Percentiles rank a stretch among this genome's conserved stretches.
Evolutionary conservation across 2,888 invertebrate species (phyloP).

Genomic region (Cotesia congregata): DNA sequence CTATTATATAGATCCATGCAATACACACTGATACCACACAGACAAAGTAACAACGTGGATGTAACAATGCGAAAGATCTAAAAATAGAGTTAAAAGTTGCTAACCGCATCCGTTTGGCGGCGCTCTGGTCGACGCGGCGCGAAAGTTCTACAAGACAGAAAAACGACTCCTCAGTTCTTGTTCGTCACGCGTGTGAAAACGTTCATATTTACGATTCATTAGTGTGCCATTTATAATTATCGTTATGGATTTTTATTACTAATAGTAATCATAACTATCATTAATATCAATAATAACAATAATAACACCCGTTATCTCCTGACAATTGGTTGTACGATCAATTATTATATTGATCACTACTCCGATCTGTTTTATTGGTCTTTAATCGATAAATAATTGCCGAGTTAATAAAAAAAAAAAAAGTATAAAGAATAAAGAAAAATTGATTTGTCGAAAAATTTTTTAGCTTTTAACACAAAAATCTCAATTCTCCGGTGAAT

Average conservation of each 20-base stretch:
- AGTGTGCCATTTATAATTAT: conserved; percentile 11
- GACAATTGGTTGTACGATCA: too few relatives aligned
- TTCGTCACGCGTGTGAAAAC: conserved; percentile 45
- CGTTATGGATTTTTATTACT: conserved; percentile 6
- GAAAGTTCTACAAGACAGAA: conserved; percentile 39
- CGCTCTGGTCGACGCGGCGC: conserved; percentile 43
- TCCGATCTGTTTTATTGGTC: background rate
- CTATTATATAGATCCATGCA: background rate
- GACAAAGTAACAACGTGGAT: conserved; percentile 42
- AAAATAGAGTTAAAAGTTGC: conserved; percentile 48
- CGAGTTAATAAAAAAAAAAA: background rate
- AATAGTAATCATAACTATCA: background rate
- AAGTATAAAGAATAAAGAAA: too few relatives aligned
- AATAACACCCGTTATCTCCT: background rate
- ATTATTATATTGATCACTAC: background rate
- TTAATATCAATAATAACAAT: background rate
- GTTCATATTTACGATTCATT: conserved; percentile 2
- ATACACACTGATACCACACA: background rate
- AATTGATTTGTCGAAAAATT: background rate
- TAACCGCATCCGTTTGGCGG: conserved; percentile 39
- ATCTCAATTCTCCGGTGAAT: background rate
- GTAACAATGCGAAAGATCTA: conserved; percentile 51
- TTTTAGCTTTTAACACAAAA: background rate
- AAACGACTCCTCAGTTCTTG: conserved; percentile 48
- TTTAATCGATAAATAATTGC: background rate